phyloP scores from a whole-genome alignment of 2,113 vertebrate genomes.

The Melanerpes aurifrons region DNA sequence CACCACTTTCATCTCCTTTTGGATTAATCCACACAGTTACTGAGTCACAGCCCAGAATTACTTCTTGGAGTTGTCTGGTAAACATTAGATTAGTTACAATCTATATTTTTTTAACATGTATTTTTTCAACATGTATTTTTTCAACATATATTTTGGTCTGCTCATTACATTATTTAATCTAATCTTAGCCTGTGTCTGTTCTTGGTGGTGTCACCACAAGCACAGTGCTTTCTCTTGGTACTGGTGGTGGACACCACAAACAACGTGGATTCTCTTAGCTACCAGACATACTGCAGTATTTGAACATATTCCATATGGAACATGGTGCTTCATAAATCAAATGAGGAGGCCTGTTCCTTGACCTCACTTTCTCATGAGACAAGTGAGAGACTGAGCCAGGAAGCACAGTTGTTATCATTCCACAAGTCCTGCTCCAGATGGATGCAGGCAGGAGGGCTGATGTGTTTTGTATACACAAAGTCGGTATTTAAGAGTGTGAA shows the following conservation, averaged over 20 bases:
- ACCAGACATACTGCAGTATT: too few relatives aligned
- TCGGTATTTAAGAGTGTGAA: background rate
- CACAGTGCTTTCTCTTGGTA: background rate
- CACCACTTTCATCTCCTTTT: background rate
- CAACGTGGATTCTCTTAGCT: background rate
- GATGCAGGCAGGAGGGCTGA: background rate
- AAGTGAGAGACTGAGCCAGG: background rate
- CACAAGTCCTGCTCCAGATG: background rate
- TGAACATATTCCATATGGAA: background rate
- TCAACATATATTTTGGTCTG: background rate
- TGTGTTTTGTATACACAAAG: background rate
- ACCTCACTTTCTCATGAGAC: background rate
- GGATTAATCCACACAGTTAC: background rate
- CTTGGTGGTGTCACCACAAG: background rate
- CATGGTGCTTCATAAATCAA: background rate
- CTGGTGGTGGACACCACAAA: rapidly evolving
- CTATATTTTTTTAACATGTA: background rate
- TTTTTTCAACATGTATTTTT: background rate
- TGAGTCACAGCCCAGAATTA: background rate
- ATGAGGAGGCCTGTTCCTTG: background rate
- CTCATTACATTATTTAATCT: background rate
- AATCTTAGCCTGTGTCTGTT: background rate
- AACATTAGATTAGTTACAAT: background rate
- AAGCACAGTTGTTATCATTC: background rate
- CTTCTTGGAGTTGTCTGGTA: background rate